Base-by-base conservation (phyloP, 1,140 invertebrate species). In the Glossosoma conforme region DNA sequence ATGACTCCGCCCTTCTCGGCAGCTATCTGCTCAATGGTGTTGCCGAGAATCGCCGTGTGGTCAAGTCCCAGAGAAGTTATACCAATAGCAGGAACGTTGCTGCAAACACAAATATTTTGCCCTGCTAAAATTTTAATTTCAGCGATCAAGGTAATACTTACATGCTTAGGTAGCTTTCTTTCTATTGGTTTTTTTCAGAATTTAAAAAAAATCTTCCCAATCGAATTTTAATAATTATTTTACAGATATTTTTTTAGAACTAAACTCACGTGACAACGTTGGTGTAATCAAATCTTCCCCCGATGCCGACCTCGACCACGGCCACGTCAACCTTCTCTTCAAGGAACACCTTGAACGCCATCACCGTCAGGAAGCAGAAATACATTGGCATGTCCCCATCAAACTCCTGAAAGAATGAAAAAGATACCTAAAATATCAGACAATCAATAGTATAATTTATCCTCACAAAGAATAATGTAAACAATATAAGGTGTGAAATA, bases 1-100 rank as follows among this genome's bases (percentile, higher is more conserved):
- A 98, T 91, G 51, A 99, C 96, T 4, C 97, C 97, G 1, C 90
- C 86, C 75, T 99, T 99, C 46, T 98, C 91, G 72, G 81, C 87
- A 0, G 97, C 93, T 54, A 99, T 99, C 65, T 89, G 74, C 52
- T 85, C 77, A 4, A 99, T 62, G 0, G 89, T 93, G 17, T 83
- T 68, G 2, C 97, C 97, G 9, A 99, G 68, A 4, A 98, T 68
- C 1, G 72, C 69, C 0, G 81, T 86, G 65, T 99, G 97, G 67
- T 99, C 97, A n/a, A 94, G 61, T 0, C 89, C 93, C 32, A 99
- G 69, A 4, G 90, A 90, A 1, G 92, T 89, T 20, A 99, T 87
- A 45, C 93, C 96, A 59, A 89, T 88, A 5, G 92, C 89, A 22
- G 83, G 73, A 2, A 89, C 86, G 56, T 84, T 82, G 56, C 80